A percentile compares a stretch with the other conserved stretches of the same genome.
Conservation (phyloP, 2,113 vertebrate genomes). For the Oostethus manadensis region DNA sequence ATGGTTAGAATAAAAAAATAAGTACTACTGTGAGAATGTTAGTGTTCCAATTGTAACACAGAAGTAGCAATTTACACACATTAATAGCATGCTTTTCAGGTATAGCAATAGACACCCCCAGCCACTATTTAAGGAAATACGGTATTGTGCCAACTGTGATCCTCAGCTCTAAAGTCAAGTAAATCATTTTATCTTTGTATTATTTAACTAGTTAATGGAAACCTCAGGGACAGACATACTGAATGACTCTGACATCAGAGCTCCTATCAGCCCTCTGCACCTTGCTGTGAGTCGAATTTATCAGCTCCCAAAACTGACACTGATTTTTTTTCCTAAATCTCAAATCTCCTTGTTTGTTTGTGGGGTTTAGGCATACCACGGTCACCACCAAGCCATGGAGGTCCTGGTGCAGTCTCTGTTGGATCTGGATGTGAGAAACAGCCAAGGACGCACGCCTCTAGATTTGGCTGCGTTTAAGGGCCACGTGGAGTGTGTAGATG, state of each 20-base stretch:
- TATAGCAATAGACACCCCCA: not conserved
- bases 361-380: conserved; percentile 85
- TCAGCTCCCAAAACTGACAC: not conserved
- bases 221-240: conserved; percentile 92
- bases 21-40: not conserved
- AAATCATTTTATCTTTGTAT: not conserved
- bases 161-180: not conserved
- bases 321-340: not conserved
- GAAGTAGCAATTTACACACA: not conserved
- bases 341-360: not conserved
- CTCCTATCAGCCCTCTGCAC: conserved; percentile 91
- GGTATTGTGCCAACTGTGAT: not conserved
- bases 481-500: conserved; percentile 94
- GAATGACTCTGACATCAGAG: conserved; percentile 85
- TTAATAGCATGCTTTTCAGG: no score
- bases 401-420: conserved; percentile 93
- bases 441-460: conserved; percentile 88
- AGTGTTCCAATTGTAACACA: not conserved
- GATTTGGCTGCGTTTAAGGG: conserved; percentile 95
- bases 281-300: conserved; percentile 84
- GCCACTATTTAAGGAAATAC: not conserved
- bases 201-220: conserved; percentile 86
- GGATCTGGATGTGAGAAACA: conserved; percentile 93
- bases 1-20: not conserved
- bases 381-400: conserved; percentile 94